A percentile compares a stretch with the other conserved stretches of the same genome.
These are phyloP conservation scores for Anhinga rufa DNA, from an alignment of 2,113 vertebrate genomes.

Conservation along the genomic window DNA sequence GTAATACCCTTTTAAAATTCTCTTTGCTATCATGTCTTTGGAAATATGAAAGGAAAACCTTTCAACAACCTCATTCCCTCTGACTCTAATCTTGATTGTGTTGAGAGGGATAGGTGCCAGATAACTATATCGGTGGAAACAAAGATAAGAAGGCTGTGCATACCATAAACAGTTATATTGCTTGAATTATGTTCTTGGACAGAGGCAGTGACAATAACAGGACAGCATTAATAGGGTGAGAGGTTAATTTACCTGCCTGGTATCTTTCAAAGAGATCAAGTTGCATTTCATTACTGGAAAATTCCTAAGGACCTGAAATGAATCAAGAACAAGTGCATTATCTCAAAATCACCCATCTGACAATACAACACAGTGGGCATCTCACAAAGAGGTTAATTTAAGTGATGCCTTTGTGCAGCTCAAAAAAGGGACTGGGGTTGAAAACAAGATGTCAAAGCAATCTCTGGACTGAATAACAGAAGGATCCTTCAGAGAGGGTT, in stretches of 20 bases:
- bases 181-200: slow-evolving; percentile 8
- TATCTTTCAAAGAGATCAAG: slow-evolving; percentile 36
- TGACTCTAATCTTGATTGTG: slow-evolving; percentile 48
- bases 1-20: slow-evolving; percentile 24
- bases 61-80: slow-evolving; percentile 45
- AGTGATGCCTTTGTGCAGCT: slow-evolving; percentile 5
- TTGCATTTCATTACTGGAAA: slow-evolving; percentile 42
- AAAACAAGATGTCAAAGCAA: slow-evolving; percentile 11
- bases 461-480: not conserved
- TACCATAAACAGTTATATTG: slow-evolving; percentile 3
- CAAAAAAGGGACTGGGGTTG: not conserved
- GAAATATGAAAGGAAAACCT: slow-evolving; percentile 60
- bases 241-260: slow-evolving; percentile 26
- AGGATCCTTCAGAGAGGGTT: not conserved
- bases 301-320: slow-evolving; percentile 47
- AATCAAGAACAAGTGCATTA: slow-evolving; percentile 31
- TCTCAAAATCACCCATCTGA: not conserved
- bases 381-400: slow-evolving; percentile 11
- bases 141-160: slow-evolving; percentile 34
- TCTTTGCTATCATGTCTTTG: slow-evolving; percentile 31
- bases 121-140: not conserved
- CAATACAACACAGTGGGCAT: not conserved
- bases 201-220: slow-evolving; percentile 27
- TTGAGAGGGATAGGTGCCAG: slow-evolving; percentile 38
- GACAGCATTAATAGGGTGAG: not conserved